Evolutionary conservation across 1,140 invertebrate species (phyloP), one percentile per base, ranked within the genome.

Genomic region (Paraescarpia echinospica): DNA sequence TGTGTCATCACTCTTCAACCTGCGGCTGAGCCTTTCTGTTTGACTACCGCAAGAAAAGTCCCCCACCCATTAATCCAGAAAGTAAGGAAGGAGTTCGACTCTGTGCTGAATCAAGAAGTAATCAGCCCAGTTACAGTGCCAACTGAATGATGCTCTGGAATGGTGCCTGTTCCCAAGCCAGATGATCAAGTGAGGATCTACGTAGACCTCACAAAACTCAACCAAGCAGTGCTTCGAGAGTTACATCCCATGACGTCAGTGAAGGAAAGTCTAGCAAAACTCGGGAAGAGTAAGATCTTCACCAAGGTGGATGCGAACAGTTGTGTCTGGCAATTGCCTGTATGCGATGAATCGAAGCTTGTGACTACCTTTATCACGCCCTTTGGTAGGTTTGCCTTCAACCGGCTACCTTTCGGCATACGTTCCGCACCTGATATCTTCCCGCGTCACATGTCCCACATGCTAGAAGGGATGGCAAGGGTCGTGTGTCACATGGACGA

Each of bases 291-390:
- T 8, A 22, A 34, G 35, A 92, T 93, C n/a, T 93, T 93, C 89
- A 93, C 91, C 4, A 94, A 93, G 35, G 88, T 94, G n/a, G 94
- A 94, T 8, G 93, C 94, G 5, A 93, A 92, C 34, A 51, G 77
- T 51, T 93, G 94, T 34, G 94, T 93, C 91, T 94, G 89, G 77
- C 94, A 94, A 94, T 89, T 94, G 51, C 93, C 94, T 31, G 91
- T 94, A 22, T 77, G 92, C 31, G 31, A 48, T 8, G n/a, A 48
- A n/a, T 92, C 22, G 1, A 92, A 89, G n/a, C 35, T 92, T 18
- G 93, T 95, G 9, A 95, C 94, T 89, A 94, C 94, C 4, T 95
- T 94, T 88, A 89, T 92, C 9, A 94, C 93, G 33, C 93, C 94
- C 34, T 34, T 89, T 4, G 94, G 94, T 9, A 33, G 94, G 31